phyloP scores from a whole-genome alignment of 2,888 invertebrate genomes.

The Pherbina coryleti region DNA sequence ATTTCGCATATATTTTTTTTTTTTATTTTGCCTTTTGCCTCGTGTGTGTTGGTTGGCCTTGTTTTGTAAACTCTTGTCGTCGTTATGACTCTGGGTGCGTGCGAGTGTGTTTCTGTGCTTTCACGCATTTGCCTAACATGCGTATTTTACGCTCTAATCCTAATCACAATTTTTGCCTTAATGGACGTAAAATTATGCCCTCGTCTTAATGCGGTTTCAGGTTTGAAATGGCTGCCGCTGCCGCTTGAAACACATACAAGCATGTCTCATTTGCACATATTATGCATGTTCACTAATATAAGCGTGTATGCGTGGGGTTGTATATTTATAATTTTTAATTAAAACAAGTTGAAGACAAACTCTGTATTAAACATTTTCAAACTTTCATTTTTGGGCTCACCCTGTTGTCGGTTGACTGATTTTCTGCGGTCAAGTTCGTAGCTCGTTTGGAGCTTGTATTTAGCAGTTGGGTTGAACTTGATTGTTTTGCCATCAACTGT shows the following conservation, averaged over 20 bases:
- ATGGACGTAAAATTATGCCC: constrained; percentile 31
- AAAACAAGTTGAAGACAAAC: too few relatives aligned
- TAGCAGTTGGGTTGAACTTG: neutral
- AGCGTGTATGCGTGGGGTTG: neutral
- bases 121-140: neutral
- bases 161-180: neutral
- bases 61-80: neutral
- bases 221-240: constrained; percentile 6
- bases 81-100: neutral
- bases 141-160: neutral
- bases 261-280: neutral
- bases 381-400: neutral
- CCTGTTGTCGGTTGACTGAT: neutral
- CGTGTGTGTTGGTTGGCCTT: neutral
- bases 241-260: constrained; percentile 9
- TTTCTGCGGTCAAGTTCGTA: neutral
- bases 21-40: neutral
- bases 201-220: constrained; percentile 18
- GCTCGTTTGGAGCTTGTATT: neutral
- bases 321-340: neutral
- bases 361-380: neutral
- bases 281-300: neutral
- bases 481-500: constrained; percentile 7
- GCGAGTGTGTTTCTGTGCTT: constrained; percentile 32
- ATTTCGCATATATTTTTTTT: neutral